Percentiles rank a stretch among this genome's conserved stretches.
phyloP scores from a whole-genome alignment of 1,140 invertebrate genomes.

The Philotrypesis tridentata region DNA sequence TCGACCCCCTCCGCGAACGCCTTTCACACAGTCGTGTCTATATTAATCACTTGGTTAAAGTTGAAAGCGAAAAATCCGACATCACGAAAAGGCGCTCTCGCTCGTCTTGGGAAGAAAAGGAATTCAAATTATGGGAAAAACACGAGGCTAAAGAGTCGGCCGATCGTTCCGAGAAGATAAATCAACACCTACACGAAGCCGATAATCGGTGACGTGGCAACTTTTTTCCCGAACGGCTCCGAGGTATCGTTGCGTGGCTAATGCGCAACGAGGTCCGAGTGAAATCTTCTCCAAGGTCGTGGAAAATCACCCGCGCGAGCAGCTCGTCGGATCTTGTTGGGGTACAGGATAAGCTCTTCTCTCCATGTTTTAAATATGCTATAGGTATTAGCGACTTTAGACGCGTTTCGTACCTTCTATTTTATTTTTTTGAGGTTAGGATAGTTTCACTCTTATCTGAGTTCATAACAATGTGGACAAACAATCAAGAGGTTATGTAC shows the following conservation, averaged over 20 bases:
- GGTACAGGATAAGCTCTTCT: no score
- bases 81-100: not conserved
- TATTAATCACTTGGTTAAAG: not conserved
- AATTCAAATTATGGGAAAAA: slow-evolving; percentile 42
- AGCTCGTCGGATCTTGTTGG: not conserved
- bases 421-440: no score
- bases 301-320: not conserved
- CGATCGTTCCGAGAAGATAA: slow-evolving; percentile 28
- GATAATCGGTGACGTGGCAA: slow-evolving; percentile 39
- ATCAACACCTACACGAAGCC: slow-evolving; percentile 43
- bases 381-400: no score
- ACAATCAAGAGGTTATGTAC: no score
- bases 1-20: not conserved
- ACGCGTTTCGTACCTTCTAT: no score
- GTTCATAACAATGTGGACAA: no score
- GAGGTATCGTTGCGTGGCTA: slow-evolving; percentile 12
- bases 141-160: not conserved
- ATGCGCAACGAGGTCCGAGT: not conserved
- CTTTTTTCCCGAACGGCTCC: not conserved
- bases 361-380: no score
- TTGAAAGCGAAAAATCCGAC: not conserved
- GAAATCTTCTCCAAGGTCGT: not conserved
- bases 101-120: not conserved
- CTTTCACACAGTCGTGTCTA: no score
- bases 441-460: no score